Percentiles rank a stretch among this genome's conserved stretches.
Evolutionary conservation across 2,113 vertebrate genomes (phyloP).

Genomic region (Chaenogobius annularis): DNA sequence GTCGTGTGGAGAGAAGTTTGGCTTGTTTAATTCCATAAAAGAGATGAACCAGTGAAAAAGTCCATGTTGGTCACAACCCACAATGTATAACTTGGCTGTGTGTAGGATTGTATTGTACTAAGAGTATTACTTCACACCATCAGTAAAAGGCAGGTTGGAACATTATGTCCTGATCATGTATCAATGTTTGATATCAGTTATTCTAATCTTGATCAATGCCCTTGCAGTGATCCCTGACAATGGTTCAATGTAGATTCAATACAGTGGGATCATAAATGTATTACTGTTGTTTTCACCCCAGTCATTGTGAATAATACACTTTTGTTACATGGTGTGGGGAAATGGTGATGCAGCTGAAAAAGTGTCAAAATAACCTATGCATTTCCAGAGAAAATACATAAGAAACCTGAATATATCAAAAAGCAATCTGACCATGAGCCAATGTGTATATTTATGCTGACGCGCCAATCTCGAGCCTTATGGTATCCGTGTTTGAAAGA

Average conservation of each 20-base stretch:
- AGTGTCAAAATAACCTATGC: constrained; percentile 72
- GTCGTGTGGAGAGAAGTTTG: not conserved
- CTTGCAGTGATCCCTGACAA: not conserved
- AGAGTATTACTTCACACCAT: not conserved
- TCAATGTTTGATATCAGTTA: not conserved
- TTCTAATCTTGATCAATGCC: not conserved
- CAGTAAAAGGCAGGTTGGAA: not conserved
- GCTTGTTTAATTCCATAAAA: not conserved
- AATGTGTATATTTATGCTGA: constrained; percentile 65
- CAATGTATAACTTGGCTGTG: not conserved
- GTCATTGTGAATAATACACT: constrained; percentile 57
- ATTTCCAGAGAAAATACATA: constrained; percentile 66
- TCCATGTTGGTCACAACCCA: not conserved
- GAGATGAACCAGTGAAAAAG: not conserved
- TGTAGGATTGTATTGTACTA: too few relatives aligned
- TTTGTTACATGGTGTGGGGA: constrained; percentile 51
- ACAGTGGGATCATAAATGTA: constrained; percentile 15
- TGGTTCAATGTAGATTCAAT: not conserved
- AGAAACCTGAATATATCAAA: constrained; percentile 69
- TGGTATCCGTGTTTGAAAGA: constrained; percentile 34
- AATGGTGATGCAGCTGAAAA: constrained; percentile 64
- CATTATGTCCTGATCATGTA: not conserved
- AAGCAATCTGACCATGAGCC: constrained; percentile 60
- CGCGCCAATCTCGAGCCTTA: constrained; percentile 39
- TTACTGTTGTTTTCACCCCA: constrained; percentile 58